Base-by-base conservation (phyloP, 1,140 invertebrate species). In the Bradynema listronoti region DNA sequence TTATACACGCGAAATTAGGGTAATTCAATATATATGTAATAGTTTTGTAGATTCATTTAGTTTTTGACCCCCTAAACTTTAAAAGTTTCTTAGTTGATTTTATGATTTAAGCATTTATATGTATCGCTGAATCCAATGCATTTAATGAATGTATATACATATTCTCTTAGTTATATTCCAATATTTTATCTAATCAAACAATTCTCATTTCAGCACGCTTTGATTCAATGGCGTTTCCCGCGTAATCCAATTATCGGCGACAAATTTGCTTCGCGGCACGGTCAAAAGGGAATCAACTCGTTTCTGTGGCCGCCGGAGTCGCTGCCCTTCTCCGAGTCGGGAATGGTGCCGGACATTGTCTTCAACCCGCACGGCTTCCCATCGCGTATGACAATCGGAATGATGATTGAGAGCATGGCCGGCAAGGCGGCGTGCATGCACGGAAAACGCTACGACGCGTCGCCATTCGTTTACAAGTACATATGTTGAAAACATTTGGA, bases 371-470 rank as follows among this genome's bases (percentile, higher is more conserved):
- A 4, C 77, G 92, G 94, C 60, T 97, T 96, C 79, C 94, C 94
- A 2, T 95, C 91, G 69, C 86, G 94, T 77, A 99, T 98, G 95
- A 99, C 95, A 65, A 96, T 98, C 72, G 88, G 91, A 76, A 97
- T 96, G 92, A 95, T 99, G 90, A 88, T 98, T 47, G 95, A 99
- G 81, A 85, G 87, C 47, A 91, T 99, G 90, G 94, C 95, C 0
- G 94, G 94, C 1, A 99, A 99, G 81, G 87, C 88, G 1, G 91
- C 86, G 0, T 86, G 90, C 0, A 56, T 90, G 7, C 88, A 94
- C 80, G 93, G 93, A n/a, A 73, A 87, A 11, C 87, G 88, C 2
- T 88, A 95, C 78, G 93, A 98, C 81, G 92, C 94, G 0, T 91
- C 91, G 0, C 92, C 94, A 0, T 98, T 98, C 80, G 85, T 85